These are phyloP conservation scores for Oligia fasciuncula DNA, from an alignment of 2,888 invertebrate species.

Conservation along the genomic window DNA sequence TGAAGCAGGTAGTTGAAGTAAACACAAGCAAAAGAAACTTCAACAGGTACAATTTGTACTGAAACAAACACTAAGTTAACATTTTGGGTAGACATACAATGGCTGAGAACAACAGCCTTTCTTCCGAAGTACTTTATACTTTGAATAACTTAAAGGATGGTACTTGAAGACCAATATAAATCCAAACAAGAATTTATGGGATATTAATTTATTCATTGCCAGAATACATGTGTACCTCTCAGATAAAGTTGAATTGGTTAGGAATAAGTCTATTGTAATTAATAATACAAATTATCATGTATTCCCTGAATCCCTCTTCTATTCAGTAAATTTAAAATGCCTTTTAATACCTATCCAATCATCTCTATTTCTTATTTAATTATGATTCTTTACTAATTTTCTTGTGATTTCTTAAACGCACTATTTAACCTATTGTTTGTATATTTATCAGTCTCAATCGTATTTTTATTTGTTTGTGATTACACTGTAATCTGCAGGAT, in stretches of 20 bases:
- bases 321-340: no score
- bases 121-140: conserved; percentile 4
- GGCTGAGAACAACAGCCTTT: not conserved
- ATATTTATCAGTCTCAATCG: conserved; percentile 16
- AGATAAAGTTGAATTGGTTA: not conserved
- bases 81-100: not conserved
- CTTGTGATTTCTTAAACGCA: not conserved
- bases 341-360: not conserved
- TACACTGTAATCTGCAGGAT: conserved; percentile 30
- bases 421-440: conserved; percentile 15
- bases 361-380: not conserved
- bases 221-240: conserved; percentile 3
- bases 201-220: conserved; percentile 15
- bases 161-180: conserved; percentile 5
- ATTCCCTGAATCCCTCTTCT: not conserved
- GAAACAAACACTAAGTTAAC: conserved; percentile 5
- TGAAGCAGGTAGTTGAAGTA: not conserved
- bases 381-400: not conserved
- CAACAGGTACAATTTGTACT: not conserved
- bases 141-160: conserved; percentile 9
- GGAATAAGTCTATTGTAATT: not conserved
- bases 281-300: not conserved
- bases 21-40: conserved; percentile 15
- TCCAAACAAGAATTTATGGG: conserved; percentile 1
- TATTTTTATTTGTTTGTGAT: conserved; percentile 11